Evolutionary conservation across 2,888 invertebrate genomes (phyloP), one percentile per base, ranked within the genome.

Genomic region (Andrena dorsata): DNA sequence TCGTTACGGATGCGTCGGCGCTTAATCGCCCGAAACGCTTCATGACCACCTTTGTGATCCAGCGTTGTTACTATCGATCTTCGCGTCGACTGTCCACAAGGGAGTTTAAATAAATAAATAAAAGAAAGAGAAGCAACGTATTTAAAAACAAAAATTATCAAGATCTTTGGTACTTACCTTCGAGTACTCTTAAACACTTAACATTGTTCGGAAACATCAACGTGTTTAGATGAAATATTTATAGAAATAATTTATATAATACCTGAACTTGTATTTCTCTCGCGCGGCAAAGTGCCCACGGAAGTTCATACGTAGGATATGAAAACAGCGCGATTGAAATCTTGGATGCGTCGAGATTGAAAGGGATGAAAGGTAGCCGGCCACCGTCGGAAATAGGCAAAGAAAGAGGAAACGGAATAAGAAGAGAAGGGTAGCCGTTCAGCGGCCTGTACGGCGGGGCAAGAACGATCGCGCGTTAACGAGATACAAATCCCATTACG

Each of bases 401-500:
- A 81, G 85, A 76, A 77, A 81, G 75, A 82, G 78, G 84, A 66
- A 80, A 41, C 35, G 56, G 53, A 72, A 65, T 53, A 69, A 75
- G 78, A 80, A 65, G 76, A 76, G 63, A 83, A 74, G 77, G 77
- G 81, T 72, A 84, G 82, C 82, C 86, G 87, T 80, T 90, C 84
- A 90, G 87, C 85, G 88, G 90, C 86, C 90, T 91, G 91, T 90
- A 90, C 88, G 88, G 88, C 88, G 90, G 88, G 87, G 90, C 91
- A 92, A 93, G 93, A 93, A 93, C 93, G 93, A 93, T 93, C 92
- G 93, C 92, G 92, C 93, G 93, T 93, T 93, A 94, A 94, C 94
- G 93, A 94, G 94, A 94, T 94, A 93, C 93, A 93, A 94, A 94
- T 94, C 94, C 94, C 93, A 94, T 94, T 93, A 94, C 93, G 92